These are phyloP conservation scores for Brienomyrus longianalis DNA, from an alignment of 2,113 vertebrate genomes.

Conservation along the genomic window DNA sequence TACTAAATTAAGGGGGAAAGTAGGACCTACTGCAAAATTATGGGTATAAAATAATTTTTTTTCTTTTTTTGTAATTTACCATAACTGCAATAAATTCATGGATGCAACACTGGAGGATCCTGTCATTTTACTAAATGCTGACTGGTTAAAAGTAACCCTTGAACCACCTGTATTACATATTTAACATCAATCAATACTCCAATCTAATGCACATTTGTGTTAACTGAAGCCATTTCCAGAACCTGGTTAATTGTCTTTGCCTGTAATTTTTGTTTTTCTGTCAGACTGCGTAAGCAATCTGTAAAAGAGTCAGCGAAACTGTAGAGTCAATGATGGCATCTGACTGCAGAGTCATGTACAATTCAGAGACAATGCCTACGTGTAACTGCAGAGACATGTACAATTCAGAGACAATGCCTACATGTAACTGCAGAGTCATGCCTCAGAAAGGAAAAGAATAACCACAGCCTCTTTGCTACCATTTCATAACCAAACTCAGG, in stretches of 20 bases:
- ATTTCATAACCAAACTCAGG: neutral
- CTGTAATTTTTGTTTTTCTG: neutral
- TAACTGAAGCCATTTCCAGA: neutral
- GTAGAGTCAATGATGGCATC: neutral
- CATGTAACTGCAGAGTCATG: neutral
- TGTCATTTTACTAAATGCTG: neutral
- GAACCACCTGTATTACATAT: neutral
- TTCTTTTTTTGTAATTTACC: neutral
- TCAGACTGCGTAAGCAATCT: neutral
- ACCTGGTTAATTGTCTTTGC: neutral
- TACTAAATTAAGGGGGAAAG: constrained; percentile 35
- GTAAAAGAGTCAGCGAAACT: neutral
- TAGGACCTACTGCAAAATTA: neutral
- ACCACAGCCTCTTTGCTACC: neutral
- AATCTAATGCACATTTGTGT: neutral
- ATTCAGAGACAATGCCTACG: neutral
- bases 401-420: neutral
- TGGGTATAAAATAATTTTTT: neutral
- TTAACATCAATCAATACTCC: neutral
- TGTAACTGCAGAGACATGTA: constrained; percentile 16
- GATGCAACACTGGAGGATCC: neutral
- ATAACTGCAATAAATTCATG: neutral
- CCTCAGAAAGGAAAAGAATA: neutral
- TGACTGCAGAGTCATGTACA: constrained; percentile 15
- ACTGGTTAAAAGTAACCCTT: neutral